Conservation (phyloP, 2,113 vertebrate species). For the Nesospiza acunhae region DNA sequence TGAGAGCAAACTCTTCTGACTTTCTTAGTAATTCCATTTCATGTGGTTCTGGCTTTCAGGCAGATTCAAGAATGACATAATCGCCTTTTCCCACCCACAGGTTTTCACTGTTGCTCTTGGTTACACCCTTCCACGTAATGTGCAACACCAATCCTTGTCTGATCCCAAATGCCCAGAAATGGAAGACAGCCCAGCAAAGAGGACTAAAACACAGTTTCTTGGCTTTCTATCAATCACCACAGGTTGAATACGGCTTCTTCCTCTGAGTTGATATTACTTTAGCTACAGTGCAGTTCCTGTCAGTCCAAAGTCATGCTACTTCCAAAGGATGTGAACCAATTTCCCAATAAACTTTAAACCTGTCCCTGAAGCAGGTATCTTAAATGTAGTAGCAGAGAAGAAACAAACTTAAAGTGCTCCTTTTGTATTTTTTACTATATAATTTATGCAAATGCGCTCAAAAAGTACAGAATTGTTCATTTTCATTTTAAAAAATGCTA, state of each 20-base stretch:
- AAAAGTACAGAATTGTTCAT: neutral
- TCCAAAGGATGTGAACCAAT: neutral
- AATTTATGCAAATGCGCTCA: neutral
- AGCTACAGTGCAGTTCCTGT: neutral
- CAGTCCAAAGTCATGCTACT: neutral
- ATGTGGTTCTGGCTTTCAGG: constrained; percentile 36
- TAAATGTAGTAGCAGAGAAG: neutral
- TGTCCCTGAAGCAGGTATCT: neutral
- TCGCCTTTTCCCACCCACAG: neutral
- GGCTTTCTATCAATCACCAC: neutral
- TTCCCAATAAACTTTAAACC: neutral
- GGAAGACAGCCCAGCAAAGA: constrained; percentile 28
- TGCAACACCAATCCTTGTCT: neutral
- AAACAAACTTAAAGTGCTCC: constrained; percentile 14
- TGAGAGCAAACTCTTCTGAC: neutral
- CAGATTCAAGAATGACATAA: constrained; percentile 39
- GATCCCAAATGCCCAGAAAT: constrained; percentile 31
- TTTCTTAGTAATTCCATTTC: constrained; percentile 36
- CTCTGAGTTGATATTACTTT: neutral
- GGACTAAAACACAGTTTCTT: neutral
- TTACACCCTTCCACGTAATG: constrained; percentile 10
- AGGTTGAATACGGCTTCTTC: neutral
- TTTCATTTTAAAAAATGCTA: neutral
- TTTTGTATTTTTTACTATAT: neutral
- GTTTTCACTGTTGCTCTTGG: neutral